A percentile compares a stretch with the other conserved stretches of the same genome.
Evolutionary conservation across 2,113 vertebrate genomes (phyloP).

Genomic region (Odontophorus gujanensis): DNA sequence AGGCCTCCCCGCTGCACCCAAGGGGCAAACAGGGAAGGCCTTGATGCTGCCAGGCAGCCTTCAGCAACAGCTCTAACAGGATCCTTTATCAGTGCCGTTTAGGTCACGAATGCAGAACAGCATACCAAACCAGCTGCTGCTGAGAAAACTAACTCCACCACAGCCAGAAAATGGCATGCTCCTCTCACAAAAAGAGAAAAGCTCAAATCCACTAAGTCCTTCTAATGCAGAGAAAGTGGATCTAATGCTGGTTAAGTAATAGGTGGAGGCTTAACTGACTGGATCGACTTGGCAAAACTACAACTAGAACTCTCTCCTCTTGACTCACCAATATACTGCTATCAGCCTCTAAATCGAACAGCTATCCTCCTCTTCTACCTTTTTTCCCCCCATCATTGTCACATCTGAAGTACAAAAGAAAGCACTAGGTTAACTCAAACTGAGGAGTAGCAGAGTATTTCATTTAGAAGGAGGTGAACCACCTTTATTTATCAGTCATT

Average conservation of each 20-base stretch:
- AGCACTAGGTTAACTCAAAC: neutral
- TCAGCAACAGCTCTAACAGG: neutral
- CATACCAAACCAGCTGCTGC: neutral
- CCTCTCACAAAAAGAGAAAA: neutral
- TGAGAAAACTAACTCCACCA: neutral
- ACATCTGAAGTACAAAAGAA: neutral
- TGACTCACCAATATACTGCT: neutral
- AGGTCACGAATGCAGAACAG: neutral
- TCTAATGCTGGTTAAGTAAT: rapidly evolving
- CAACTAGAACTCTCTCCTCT: neutral
- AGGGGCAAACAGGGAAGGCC: rapidly evolving
- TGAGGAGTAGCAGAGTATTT: neutral
- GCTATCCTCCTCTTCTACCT: neutral
- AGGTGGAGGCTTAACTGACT: neutral
- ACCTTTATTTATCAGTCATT: too few species aligned
- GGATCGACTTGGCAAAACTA: neutral
- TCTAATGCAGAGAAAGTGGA: neutral
- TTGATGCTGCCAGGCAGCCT: neutral
- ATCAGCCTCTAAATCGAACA: neutral
- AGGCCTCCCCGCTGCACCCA: rapidly evolving
- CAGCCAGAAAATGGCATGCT: neutral
- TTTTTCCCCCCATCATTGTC: neutral
- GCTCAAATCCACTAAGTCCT: neutral
- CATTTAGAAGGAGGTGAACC: neutral
- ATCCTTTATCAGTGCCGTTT: neutral